Evolutionary conservation across 2,113 vertebrate genomes (phyloP).

Genomic region (Lepidothrix coronata): DNA sequence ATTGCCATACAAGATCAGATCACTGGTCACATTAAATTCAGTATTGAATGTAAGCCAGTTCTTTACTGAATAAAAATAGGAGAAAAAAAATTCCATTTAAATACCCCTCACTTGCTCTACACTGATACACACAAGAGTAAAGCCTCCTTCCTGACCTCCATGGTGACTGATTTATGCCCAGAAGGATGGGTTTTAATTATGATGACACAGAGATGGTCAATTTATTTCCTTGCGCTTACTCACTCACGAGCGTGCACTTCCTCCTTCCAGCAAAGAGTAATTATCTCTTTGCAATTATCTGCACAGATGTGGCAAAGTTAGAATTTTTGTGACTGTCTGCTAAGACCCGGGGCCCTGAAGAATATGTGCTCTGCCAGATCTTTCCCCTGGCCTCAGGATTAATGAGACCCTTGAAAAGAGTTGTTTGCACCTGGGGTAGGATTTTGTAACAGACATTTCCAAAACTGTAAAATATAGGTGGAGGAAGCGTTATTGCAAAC

Average conservation of each 20-base stretch:
- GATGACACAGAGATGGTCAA: background rate
- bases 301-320: conserved; percentile 43
- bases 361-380: background rate
- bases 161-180: conserved; percentile 23
- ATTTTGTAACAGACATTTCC: background rate
- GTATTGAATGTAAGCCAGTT: background rate
- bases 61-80: background rate
- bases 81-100: background rate
- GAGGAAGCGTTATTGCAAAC: background rate
- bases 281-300: conserved; percentile 65
- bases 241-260: background rate
- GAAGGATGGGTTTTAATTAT: conserved; percentile 46
- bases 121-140: background rate
- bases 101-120: background rate
- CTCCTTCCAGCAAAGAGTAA: conserved; percentile 61
- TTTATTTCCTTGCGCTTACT: conserved; percentile 40
- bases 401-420: conserved; percentile 20
- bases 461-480: background rate
- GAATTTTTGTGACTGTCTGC: conserved; percentile 42
- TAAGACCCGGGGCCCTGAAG: conserved; percentile 10
- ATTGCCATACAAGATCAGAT: background rate
- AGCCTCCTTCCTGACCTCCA: conserved; percentile 15
- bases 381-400: conserved; percentile 9
- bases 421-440: background rate
- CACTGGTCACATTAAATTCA: background rate